Conservation (phyloP, 2,113 vertebrate genomes). For the Oncorhynchus masou region DNA sequence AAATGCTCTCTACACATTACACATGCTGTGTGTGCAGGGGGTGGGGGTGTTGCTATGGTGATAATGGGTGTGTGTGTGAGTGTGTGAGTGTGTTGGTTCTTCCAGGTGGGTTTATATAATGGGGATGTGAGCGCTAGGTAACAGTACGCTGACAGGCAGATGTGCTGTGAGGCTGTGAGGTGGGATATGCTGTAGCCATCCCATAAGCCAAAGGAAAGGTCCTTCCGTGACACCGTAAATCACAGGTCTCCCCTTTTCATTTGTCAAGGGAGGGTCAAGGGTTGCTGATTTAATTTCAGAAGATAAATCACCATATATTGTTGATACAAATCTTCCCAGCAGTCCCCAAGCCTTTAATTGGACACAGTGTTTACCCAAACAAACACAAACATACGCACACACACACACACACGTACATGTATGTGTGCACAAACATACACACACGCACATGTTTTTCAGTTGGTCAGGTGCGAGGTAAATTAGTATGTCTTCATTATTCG, state of each 20-base stretch:
- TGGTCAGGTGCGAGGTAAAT: no score
- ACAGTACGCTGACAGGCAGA: constrained; percentile 46
- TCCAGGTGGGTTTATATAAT: constrained; percentile 73
- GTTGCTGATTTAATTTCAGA: constrained; percentile 51
- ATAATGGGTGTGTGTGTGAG: constrained; percentile 17
- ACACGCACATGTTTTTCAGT: no score
- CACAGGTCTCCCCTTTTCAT: constrained; percentile 40
- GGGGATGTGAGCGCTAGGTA: constrained; percentile 41
- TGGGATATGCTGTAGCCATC: constrained; percentile 27
- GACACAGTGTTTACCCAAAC: constrained; percentile 35
- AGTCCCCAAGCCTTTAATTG: constrained; percentile 36
- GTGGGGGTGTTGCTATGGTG: constrained; percentile 47
- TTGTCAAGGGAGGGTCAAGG: constrained; percentile 50
- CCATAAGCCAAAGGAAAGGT: constrained; percentile 36
- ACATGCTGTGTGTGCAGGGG: constrained; percentile 45
- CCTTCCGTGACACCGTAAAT: constrained; percentile 52
- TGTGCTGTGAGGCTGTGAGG: constrained; percentile 25
- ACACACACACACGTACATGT: background rate
- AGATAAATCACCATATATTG: constrained; percentile 43
- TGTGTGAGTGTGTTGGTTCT: constrained; percentile 21
- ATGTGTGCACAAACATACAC: background rate
- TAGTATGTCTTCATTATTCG: no score
- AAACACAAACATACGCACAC: background rate
- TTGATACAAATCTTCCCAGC: constrained; percentile 22
- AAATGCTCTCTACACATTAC: constrained; percentile 52